Evolutionary conservation across 2,888 invertebrate genomes (phyloP), one percentile per base, ranked within the genome.

Genomic region (Conops quadrifasciatus): DNA sequence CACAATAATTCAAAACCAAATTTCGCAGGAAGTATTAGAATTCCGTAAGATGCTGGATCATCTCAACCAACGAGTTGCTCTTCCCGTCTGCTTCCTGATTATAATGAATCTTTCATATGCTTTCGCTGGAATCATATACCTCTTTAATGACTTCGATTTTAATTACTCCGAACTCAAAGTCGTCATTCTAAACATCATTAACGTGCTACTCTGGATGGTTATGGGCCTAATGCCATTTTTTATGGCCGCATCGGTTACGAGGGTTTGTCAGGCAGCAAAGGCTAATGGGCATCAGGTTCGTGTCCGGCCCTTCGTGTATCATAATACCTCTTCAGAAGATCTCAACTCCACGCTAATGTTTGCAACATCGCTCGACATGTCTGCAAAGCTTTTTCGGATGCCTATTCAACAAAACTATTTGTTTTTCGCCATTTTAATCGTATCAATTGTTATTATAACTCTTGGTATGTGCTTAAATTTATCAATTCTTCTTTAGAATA

Each of bases 241-340:
- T 62, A 85, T 93, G 91, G 94, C 94, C 21, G 92, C 94, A 0
- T 88, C 93, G 67, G 87, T 94, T 73, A 91, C 93, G 0, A 89
- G 89, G 13, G 91, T 92, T 53, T 94, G 94, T 78, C 88, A 89
- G 26, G 88, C 88, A 76, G 89, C 93, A n/a, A 91, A 91, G 83
- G 88, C 88, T 21, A 90, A 92, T 69, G 94, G 94, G 0, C 94
- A 94, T 84, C 92, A 93, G 84, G 89, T 94, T 66, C 89, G 93
- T 67, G 90, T 91, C 16, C 88, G 93, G 1, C 94, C 94, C 0
- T 94, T 93, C 82, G 91, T 93, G 2, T 93, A 94, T 85, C 93
- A 93, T 82, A 91, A 91, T 78, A 92, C 93, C 11, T 89, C 93
- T 0, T 90, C 90, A 66, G 89, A 90, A 77, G 93, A 94, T 86